phyloP scores from a whole-genome alignment of 2,797 vertebrate species.

The Leuciscus waleckii region DNA sequence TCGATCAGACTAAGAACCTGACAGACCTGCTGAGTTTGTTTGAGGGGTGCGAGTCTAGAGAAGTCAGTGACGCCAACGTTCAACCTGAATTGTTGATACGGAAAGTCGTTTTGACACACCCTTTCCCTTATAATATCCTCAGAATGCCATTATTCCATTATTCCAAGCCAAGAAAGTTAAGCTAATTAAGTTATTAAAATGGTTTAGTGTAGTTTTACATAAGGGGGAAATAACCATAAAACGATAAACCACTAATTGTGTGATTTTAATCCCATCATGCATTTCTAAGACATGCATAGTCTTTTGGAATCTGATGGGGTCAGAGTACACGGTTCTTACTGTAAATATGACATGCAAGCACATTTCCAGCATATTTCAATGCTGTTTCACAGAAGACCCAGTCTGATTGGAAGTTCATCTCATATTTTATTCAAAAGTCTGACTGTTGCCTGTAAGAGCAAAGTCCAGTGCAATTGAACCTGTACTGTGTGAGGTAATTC shows the following conservation, averaged over 20 bases:
- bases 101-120: constrained; percentile 14
- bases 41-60: constrained; percentile 2
- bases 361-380: not conserved
- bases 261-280: not conserved
- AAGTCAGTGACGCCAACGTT: constrained; percentile 41
- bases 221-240: not conserved
- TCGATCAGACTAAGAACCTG: constrained; percentile 35
- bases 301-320: not conserved
- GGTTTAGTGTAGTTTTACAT: not conserved
- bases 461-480: not conserved
- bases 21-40: constrained; percentile 54
- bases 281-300: not conserved
- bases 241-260: not conserved
- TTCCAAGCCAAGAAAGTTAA: not conserved
- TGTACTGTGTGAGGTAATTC: constrained; percentile 10
- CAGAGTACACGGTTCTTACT: not conserved
- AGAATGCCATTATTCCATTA: not conserved
- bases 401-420: not conserved
- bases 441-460: constrained; percentile 1
- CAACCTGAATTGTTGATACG: constrained; percentile 20
- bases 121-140: constrained; percentile 9
- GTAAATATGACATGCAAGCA: not conserved
- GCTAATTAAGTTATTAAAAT: not conserved
- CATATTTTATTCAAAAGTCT: not conserved
- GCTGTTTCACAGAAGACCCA: not conserved